Evolutionary conservation across 2,113 vertebrate species (phyloP).

Genomic region (Cardinalis cardinalis): DNA sequence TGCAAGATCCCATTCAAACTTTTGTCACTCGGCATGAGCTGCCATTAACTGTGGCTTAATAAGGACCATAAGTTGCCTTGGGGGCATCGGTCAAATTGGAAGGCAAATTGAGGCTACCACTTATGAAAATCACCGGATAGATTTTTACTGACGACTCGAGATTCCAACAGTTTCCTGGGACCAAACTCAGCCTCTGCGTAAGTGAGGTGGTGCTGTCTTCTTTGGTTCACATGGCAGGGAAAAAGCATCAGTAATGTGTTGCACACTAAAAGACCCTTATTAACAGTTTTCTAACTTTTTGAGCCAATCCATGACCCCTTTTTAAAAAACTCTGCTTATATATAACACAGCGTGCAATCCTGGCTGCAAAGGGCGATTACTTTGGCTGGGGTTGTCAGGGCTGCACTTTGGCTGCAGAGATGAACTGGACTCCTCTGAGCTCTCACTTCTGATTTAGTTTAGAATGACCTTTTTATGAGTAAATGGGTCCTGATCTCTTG

Average conservation of each 20-base stretch:
- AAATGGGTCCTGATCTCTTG: not conserved
- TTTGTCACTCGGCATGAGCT: not conserved
- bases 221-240: not conserved
- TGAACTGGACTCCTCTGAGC: not conserved
- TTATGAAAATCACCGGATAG: not conserved
- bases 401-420: not conserved
- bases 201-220: not conserved
- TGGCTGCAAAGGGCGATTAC: not conserved
- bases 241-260: not conserved
- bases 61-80: not conserved
- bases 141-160: not conserved
- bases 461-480: not conserved
- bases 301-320: not conserved
- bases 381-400: not conserved
- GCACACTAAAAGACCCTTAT: not conserved
- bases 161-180: not conserved
- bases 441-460: not conserved
- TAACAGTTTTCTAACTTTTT: not conserved
- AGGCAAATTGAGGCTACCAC: not conserved
- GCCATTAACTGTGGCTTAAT: not conserved
- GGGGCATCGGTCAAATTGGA: not conserved
- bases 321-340: not conserved
- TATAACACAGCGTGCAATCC: not conserved
- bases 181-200: not conserved
- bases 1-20: conserved; percentile 17